A percentile compares a stretch with the other conserved stretches of the same genome.
Evolutionary conservation across 2,797 vertebrate genomes (phyloP).

Genomic region (Poecilia picta): DNA sequence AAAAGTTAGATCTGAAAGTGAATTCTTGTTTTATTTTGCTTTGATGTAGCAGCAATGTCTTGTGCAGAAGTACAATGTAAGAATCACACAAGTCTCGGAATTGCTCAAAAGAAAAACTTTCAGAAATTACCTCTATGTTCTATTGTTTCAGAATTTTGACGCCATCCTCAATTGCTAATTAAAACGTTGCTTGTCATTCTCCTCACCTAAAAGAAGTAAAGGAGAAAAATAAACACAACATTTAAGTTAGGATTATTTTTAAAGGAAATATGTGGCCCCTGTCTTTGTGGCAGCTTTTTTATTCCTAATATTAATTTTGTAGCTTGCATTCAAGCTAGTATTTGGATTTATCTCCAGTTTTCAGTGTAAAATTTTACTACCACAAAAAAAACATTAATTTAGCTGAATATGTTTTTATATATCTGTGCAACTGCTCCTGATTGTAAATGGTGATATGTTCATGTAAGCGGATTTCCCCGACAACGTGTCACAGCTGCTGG

Average conservation of each 20-base stretch:
- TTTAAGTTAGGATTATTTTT: not conserved
- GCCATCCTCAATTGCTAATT: not conserved
- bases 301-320: not conserved
- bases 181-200: not conserved
- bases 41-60: not conserved
- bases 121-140: not conserved
- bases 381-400: not conserved
- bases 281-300: not conserved
- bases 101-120: not conserved
- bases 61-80: not conserved
- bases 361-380: not conserved
- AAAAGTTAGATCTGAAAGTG: not conserved
- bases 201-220: not conserved
- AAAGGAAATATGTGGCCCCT: not conserved
- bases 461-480: not conserved
- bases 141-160: not conserved
- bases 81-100: not conserved
- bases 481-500: not conserved
- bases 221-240: not conserved
- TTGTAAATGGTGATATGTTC: not conserved
- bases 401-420: not conserved
- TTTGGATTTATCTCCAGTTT: not conserved
- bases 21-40: not conserved
- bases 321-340: not conserved
- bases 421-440: no score